Base-by-base conservation (phyloP, 2,797 vertebrate genomes). In the Ptychadena robeensis region DNA sequence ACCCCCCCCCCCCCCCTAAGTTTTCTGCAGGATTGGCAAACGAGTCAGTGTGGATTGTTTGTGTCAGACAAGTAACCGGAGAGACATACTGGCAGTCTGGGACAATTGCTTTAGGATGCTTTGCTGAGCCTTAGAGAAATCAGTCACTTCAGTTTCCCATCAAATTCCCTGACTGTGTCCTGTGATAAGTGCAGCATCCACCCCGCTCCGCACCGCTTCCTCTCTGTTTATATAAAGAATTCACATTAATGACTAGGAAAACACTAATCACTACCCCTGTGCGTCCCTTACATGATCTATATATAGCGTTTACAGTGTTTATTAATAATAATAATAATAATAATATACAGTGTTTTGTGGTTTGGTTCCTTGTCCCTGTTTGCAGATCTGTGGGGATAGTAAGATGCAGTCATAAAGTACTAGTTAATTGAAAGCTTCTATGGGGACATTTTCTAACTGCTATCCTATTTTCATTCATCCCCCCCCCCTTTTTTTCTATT, bases 61-160 rank as follows among this genome's bases (percentile, higher is more conserved):
- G 0, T 7, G 2, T 31, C 38, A 64, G 37, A 63, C 86, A 73
- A 40, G 22, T 86, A 74, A 37, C 22, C n/a, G 73, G 44, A 31
- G 30, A 4, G 44, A 65, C 27, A 1, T 1, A 0, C 12, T 38
- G 57, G 53, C 73, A 31, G n/a, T 61, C 57, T 35, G 18, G 0
- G 18, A 27, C 18, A 34, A 1, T 27, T 38, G 68, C 64, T 73
- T 22, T 57, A 27, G 40, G 80, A 22, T 68, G 74, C 83, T 38
- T 63, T 28, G 6, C 12, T 30, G 59, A 32, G 68, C 57, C 65
- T 30, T 3, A 27, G 63, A 64, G 70, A 63, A 77, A 34, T 22
- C 34, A 2, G 0, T 80, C 79, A 18, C 73, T 86, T 83, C 73
- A 79, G 37, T n/a, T 22, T 70, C 34, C 15, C 59, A 86, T 37